Conservation (phyloP, 2,888 invertebrate species). For the Sesia bembeciformis region DNA sequence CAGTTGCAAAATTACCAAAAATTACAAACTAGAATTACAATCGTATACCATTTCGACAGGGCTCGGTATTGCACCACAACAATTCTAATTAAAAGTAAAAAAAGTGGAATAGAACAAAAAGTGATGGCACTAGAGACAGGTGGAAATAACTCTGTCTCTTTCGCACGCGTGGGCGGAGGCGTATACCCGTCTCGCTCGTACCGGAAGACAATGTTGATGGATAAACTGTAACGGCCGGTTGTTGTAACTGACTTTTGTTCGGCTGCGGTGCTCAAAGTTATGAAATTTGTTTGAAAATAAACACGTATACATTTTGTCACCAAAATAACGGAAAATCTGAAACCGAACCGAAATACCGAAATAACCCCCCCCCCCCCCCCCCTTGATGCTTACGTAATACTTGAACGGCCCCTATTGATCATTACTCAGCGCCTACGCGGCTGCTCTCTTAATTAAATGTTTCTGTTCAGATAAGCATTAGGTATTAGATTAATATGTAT, state of each 20-base stretch:
- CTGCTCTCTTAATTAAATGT: no score
- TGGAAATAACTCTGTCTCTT: slow-evolving; percentile 34
- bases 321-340: no score
- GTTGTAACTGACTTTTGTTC: slow-evolving; percentile 66
- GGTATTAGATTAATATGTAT: no score
- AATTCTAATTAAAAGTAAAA: slow-evolving; percentile 41
- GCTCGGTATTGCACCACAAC: slow-evolving; percentile 45
- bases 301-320: no score
- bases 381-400: no score
- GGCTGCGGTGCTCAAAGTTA: slow-evolving; percentile 36
- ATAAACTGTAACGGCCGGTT: slow-evolving; percentile 64
- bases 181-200: slow-evolving; percentile 33
- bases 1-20: not conserved
- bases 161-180: slow-evolving; percentile 9
- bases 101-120: slow-evolving; percentile 36
- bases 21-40: slow-evolving; percentile 1
- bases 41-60: slow-evolving; percentile 7
- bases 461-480: no score
- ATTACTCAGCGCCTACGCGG: no score
- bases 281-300: not conserved
- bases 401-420: no score
- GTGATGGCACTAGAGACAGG: slow-evolving; percentile 42
- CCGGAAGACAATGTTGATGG: slow-evolving; percentile 51
- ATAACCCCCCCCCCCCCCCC: no score
- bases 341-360: no score